These are phyloP conservation scores for Eupithecia dodoneata DNA, from an alignment of 2,888 invertebrate species.

Conservation along the genomic window DNA sequence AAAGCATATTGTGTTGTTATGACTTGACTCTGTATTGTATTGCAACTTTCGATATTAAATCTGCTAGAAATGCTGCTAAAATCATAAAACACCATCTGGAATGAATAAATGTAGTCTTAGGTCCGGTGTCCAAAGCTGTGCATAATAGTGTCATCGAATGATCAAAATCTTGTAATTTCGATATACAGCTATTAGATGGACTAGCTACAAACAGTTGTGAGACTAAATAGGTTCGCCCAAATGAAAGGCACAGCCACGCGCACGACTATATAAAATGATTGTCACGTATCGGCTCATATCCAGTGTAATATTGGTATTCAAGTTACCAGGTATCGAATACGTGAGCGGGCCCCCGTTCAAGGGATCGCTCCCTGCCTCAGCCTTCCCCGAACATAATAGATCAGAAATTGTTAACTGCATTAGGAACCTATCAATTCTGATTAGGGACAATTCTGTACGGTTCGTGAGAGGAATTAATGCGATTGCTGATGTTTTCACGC, in stretches of 20 bases:
- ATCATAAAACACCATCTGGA: background rate
- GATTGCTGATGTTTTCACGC: constrained; percentile 14
- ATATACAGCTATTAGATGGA: background rate
- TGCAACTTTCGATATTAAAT: background rate
- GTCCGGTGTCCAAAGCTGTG: background rate
- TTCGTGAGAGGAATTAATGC: constrained; percentile 43
- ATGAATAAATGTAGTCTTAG: background rate
- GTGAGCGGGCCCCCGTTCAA: constrained; percentile 53
- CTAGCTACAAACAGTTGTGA: background rate
- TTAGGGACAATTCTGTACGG: constrained; percentile 45
- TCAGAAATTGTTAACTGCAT: constrained; percentile 49
- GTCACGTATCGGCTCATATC: constrained; percentile 41
- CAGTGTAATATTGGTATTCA: constrained; percentile 44
- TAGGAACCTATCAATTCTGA: constrained; percentile 38
- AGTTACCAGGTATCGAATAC: constrained; percentile 55
- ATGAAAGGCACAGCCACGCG: constrained; percentile 34
- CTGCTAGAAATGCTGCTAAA: background rate
- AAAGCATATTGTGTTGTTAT: constrained; percentile 19
- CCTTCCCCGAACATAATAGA: constrained; percentile 53
- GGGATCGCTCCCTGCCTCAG: constrained; percentile 53
- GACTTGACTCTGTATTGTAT: background rate
- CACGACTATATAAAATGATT: constrained; percentile 39
- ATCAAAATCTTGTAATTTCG: background rate
- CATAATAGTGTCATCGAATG: background rate
- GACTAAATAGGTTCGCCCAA: background rate